Evolutionary conservation across 2,113 vertebrate genomes (phyloP), one percentile per base, ranked within the genome.

Genomic region (Proterorhinus semilunaris): DNA sequence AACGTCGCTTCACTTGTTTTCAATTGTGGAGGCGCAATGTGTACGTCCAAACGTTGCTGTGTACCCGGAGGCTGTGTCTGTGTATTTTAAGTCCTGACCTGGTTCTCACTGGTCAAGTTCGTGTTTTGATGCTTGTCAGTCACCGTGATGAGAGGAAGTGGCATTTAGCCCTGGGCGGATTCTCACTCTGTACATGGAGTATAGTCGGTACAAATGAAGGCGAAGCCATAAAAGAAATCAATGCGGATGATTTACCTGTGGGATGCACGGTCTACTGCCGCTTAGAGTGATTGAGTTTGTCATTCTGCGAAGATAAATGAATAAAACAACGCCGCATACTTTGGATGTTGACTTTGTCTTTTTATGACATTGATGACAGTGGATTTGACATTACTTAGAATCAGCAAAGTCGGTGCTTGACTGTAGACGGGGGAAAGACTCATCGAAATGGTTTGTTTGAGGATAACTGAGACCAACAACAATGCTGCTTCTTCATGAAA

Each of bases 111-210:
- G 65, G 70, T 16, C 51, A 66, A 53, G 54, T 82, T 62, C 9
- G 10, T 49, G 27, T 62, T 10, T 51, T 48, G 62, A 75, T 45
- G 64, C 15, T 66, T 75, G 66, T 50, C 73, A 73, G 2, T 82
- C 66, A 78, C 72, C 17, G 52, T 77, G 69, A 78, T 72, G 75
- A 71, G 54, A 69, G 66, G 43, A 75, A 74, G 63, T 66, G 42
- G 11, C 13, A 45, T 52, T 0, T 66, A 71, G 16, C 65, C 65
- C 48, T 13, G 7, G 57, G 65, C 61, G 74, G 8, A 81, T 67
- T 55, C 69, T 43, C 59, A 66, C 54, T 57, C 52, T 17, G 10
- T 21, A n/a, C 46, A 50, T 44, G 47, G 15, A 48, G 65, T 69
- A 36, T 36, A 54, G 67, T 46, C 50, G 55, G 65, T 50, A 54